Conservation (phyloP, 1,140 invertebrate species). For the Cotesia chilonis region DNA sequence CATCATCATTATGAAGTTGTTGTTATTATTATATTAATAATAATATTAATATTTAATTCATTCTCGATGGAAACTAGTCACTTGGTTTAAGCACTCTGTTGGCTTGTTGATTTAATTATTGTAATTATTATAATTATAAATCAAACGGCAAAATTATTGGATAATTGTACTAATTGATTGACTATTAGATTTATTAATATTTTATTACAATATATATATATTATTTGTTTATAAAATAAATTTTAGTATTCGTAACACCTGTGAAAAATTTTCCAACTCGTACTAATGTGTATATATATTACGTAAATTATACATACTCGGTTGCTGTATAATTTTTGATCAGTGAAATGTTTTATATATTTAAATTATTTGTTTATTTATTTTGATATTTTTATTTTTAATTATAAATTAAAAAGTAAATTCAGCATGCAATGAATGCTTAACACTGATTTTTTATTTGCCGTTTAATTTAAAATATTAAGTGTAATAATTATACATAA, state of each 20-base stretch:
- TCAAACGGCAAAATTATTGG: constrained; percentile 22
- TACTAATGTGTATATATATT: too few relatives aligned
- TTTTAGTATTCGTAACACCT: too few relatives aligned
- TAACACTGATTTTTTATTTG: constrained; percentile 25
- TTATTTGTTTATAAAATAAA: too few relatives aligned
- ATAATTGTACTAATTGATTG: constrained; percentile 4
- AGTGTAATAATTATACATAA: not conserved
- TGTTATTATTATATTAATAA: too few relatives aligned
- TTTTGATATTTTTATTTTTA: not conserved
- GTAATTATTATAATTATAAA: not conserved
- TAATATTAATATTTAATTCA: not conserved
- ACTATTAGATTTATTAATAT: not conserved
- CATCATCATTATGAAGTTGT: not conserved
- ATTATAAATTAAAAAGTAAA: constrained; percentile 1
- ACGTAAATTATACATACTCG: too few relatives aligned
- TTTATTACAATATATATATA: not conserved
- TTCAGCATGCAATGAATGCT: constrained; percentile 32
- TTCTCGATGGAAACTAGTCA: constrained; percentile 16
- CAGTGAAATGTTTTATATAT: not conserved
- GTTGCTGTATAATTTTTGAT: too few relatives aligned
- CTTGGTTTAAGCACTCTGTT: not conserved
- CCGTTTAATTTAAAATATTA: constrained; percentile 10
- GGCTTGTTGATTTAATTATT: constrained; percentile 1
- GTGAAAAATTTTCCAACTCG: too few relatives aligned
- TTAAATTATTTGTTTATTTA: constrained; percentile 1